Conservation (phyloP, 2,888 invertebrate species). For the Amphipyra tragopoginis region DNA sequence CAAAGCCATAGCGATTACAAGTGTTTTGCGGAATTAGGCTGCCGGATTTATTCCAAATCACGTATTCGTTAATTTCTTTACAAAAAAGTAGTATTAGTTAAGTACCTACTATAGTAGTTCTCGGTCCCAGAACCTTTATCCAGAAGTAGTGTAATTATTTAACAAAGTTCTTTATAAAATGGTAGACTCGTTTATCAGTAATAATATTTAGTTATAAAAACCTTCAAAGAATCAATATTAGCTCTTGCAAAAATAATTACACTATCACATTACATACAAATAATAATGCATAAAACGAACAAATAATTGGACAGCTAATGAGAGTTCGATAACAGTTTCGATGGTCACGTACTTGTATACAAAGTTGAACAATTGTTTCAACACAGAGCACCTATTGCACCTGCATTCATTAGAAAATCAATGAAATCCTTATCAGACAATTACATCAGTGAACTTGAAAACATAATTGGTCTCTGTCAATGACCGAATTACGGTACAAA, state of each 20-base stretch:
- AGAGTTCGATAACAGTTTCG: constrained; percentile 15
- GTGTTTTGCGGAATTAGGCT: too few relatives aligned
- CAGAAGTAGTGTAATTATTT: too few relatives aligned
- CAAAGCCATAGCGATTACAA: too few relatives aligned
- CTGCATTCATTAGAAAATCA: constrained; percentile 25
- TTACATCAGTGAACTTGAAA: constrained; percentile 52
- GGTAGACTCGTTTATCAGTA: too few relatives aligned
- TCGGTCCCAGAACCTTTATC: too few relatives aligned
- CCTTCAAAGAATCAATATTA: background rate
- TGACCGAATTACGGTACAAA: constrained; percentile 45
- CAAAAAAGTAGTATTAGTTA: too few relatives aligned
- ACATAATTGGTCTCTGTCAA: constrained; percentile 46
- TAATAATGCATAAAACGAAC: background rate
- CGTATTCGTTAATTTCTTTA: too few relatives aligned
- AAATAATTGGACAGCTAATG: constrained; percentile 16
- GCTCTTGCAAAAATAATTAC: background rate
- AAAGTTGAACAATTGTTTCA: constrained; percentile 28
- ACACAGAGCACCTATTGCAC: constrained; percentile 24
- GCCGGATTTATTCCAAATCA: too few relatives aligned
- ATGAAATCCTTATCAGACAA: constrained; percentile 47
- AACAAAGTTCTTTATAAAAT: too few relatives aligned
- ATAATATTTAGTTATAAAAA: background rate
- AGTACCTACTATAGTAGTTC: too few relatives aligned
- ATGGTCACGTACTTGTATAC: constrained; percentile 25
- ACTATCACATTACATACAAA: constrained; percentile 1